phyloP scores from a whole-genome alignment of 2,113 vertebrate genomes.

The Zeus faber region DNA sequence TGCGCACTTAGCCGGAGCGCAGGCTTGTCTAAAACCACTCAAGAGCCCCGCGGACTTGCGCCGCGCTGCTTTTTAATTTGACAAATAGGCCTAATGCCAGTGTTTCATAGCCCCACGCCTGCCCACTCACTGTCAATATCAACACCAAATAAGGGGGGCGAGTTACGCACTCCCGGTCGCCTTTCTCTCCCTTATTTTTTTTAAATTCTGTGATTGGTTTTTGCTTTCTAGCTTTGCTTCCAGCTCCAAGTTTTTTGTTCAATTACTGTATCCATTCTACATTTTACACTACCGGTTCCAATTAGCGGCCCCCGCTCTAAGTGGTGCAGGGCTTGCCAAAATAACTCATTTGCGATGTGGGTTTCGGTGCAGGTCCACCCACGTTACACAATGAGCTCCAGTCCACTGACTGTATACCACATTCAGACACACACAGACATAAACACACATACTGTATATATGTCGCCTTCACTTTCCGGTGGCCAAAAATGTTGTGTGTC shows the following conservation, averaged over 20 bases:
- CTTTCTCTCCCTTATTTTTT: constrained; percentile 15
- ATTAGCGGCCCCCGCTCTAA: constrained; percentile 50
- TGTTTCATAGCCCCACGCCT: constrained; percentile 44
- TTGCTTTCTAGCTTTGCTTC: constrained; percentile 13
- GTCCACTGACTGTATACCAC: constrained; percentile 7
- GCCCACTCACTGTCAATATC: constrained; percentile 58
- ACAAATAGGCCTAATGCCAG: constrained; percentile 56
- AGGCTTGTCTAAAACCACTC: constrained; percentile 54
- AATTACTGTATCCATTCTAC: constrained; percentile 56
- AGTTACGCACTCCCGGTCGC: neutral
- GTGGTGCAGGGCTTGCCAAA: constrained; percentile 38
- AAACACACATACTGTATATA: neutral
- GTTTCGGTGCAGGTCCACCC: constrained; percentile 26
- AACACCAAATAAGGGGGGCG: constrained; percentile 32
- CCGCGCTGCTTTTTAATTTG: constrained; percentile 60
- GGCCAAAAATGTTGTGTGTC: too few relatives aligned
- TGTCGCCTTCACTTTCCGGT: neutral
- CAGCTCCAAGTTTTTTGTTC: constrained; percentile 52
- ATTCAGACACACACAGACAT: neutral
- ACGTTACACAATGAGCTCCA: constrained; percentile 10
- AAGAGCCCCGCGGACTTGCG: constrained; percentile 42
- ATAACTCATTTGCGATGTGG: constrained; percentile 46
- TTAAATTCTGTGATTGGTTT: constrained; percentile 25
- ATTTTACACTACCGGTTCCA: constrained; percentile 51
- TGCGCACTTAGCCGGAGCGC: constrained; percentile 41